A percentile compares a stretch with the other conserved stretches of the same genome.
Conservation (phyloP, 2,797 vertebrate genomes). For the Myotis findleyi region DNA sequence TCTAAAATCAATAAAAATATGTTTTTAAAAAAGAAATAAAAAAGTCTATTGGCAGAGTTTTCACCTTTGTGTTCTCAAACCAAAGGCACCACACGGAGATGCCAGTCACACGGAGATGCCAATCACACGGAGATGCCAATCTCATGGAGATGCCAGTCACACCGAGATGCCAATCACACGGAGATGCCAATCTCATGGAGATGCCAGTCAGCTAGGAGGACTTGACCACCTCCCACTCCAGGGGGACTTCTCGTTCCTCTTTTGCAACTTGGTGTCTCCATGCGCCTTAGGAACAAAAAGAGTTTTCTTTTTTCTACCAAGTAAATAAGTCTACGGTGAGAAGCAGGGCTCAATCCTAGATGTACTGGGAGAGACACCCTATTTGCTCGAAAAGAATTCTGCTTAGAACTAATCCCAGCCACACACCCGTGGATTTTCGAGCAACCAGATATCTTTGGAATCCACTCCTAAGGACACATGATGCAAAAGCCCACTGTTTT, state of each 20-base stretch:
- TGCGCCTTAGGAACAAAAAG: not conserved
- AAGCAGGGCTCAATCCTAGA: not conserved
- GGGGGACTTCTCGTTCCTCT: not conserved
- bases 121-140: not conserved
- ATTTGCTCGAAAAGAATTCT: not conserved
- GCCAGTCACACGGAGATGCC: too few species aligned
- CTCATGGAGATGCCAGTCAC: not conserved
- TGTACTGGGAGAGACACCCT: not conserved
- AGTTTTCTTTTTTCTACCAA: not conserved
- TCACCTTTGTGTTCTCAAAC: slow-evolving; percentile 25
- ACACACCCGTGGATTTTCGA: not conserved
- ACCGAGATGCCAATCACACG: not conserved
- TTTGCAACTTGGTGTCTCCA: not conserved
- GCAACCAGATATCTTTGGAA: not conserved
- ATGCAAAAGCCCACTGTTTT: not conserved
- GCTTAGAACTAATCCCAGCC: slow-evolving; percentile 5
- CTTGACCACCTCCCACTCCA: fast-evolving
- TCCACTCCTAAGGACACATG: not conserved
- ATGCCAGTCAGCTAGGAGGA: not conserved
- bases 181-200: not conserved
- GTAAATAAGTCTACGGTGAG: not conserved
- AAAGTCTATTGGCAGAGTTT: not conserved
- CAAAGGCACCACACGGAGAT: not conserved
- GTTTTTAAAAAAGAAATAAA: too few species aligned
- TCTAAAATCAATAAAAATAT: too few species aligned